A percentile compares a stretch with the other conserved stretches of the same genome.
Evolutionary conservation across 2,888 invertebrate genomes (phyloP).

Genomic region (Macrophya annulata): DNA sequence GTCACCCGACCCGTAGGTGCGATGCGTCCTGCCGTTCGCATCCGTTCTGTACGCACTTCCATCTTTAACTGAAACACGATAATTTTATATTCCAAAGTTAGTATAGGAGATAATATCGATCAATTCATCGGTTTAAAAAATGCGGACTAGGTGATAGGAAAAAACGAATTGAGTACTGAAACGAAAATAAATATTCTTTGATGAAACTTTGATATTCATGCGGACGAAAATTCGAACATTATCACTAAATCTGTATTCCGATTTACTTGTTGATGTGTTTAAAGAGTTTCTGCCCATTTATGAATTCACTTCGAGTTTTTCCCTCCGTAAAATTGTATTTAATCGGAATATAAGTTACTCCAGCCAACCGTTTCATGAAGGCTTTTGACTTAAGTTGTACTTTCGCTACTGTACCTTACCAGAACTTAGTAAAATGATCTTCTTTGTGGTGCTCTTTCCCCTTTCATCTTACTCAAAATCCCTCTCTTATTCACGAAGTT

Average conservation of each 20-base stretch:
- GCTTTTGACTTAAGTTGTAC: slow-evolving; percentile 21
- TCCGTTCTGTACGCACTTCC: slow-evolving; percentile 75
- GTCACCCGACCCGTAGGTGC: slow-evolving; percentile 76
- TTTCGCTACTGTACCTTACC: slow-evolving; percentile 1
- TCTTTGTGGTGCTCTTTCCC: background rate
- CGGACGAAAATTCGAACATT: background rate
- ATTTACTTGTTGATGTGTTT: background rate
- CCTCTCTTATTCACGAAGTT: background rate
- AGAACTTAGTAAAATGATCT: slow-evolving; percentile 39
- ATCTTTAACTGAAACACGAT: slow-evolving; percentile 62
- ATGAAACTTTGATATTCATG: background rate
- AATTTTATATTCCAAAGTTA: background rate
- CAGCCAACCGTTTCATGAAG: background rate
- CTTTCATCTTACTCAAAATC: background rate
- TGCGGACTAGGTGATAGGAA: background rate
- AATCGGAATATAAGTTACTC: background rate
- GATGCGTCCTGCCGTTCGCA: slow-evolving; percentile 75
- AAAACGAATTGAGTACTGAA: background rate
- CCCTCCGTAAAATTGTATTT: background rate
- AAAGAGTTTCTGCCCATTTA: background rate
- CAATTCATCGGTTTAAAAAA: background rate
- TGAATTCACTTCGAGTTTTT: background rate
- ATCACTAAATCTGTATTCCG: slow-evolving; percentile 5
- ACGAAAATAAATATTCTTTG: background rate
- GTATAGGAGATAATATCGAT: background rate